A percentile compares a stretch with the other conserved stretches of the same genome.
phyloP scores from a whole-genome alignment of 2,797 vertebrate genomes.

The Pantherophis vulpinus region DNA sequence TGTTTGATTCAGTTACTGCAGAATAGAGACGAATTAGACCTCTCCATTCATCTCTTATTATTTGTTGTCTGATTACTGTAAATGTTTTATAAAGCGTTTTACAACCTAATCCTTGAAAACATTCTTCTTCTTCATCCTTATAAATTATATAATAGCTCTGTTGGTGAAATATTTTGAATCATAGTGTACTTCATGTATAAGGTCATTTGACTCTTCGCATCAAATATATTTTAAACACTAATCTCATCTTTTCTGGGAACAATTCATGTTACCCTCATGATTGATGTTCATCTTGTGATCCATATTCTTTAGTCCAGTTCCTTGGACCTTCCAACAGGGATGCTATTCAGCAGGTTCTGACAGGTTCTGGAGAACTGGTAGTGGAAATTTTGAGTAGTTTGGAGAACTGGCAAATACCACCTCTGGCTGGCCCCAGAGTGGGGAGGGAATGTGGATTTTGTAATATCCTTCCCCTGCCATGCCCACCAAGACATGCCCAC shows the following conservation, averaged over 20 bases:
- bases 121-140: not conserved
- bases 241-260: not conserved
- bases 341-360: too few species aligned
- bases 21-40: constrained; percentile 50
- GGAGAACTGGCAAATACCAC: too few species aligned
- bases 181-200: not conserved
- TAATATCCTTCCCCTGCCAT: too few species aligned
- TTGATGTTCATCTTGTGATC: not conserved
- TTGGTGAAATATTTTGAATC: not conserved
- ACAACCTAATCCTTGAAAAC: constrained; percentile 9
- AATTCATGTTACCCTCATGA: not conserved
- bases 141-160: not conserved
- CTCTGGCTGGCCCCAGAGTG: too few species aligned
- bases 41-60: not conserved
- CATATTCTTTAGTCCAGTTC: not conserved
- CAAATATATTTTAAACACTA: not conserved
- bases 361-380: too few species aligned
- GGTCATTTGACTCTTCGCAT: not conserved
- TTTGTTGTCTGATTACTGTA: constrained; percentile 2
- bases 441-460: too few species aligned
- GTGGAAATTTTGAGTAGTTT: too few species aligned
- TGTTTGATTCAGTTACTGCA: constrained; percentile 43
- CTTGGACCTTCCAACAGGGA: not conserved
- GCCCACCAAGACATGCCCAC: too few species aligned
- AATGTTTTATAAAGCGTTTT: constrained; percentile 14